phyloP scores from a whole-genome alignment of 2,888 invertebrate genomes.

The Tubulanus polymorphus region DNA sequence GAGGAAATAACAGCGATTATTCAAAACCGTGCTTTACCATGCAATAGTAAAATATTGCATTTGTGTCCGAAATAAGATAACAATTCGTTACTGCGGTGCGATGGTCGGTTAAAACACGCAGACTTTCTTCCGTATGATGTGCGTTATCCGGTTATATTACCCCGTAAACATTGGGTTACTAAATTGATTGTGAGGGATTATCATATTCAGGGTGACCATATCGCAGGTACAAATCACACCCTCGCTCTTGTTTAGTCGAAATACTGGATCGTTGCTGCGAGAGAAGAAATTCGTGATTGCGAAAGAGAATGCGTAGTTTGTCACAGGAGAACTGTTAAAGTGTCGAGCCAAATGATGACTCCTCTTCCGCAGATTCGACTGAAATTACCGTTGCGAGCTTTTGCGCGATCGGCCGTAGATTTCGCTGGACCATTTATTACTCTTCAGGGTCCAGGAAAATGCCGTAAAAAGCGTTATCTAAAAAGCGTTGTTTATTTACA shows the following conservation, averaged over 20 bases:
- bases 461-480: constrained; percentile 3
- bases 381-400: constrained; percentile 4
- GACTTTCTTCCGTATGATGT: neutral
- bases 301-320: constrained; percentile 8
- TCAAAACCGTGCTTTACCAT: neutral
- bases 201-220: too few relatives aligned
- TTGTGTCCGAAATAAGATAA: neutral
- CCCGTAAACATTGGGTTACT: neutral
- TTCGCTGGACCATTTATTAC: constrained; percentile 6
- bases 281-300: constrained; percentile 13
- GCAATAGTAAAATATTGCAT: neutral
- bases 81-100: neutral
- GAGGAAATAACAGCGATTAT: neutral
- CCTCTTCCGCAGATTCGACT: constrained; percentile 11
- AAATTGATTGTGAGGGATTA: too few relatives aligned
- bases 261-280: constrained; percentile 15
- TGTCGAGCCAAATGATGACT: constrained; percentile 5
- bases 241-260: constrained; percentile 8
- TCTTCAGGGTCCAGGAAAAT: constrained; percentile 5
- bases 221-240: constrained; percentile 10
- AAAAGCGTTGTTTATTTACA: constrained; percentile 3
- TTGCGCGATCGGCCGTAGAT: constrained; percentile 3
- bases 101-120: neutral
- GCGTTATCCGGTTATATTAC: neutral
- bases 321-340: neutral